phyloP scores from a whole-genome alignment of 2,797 vertebrate genomes.

The Austrolebias charrua region DNA sequence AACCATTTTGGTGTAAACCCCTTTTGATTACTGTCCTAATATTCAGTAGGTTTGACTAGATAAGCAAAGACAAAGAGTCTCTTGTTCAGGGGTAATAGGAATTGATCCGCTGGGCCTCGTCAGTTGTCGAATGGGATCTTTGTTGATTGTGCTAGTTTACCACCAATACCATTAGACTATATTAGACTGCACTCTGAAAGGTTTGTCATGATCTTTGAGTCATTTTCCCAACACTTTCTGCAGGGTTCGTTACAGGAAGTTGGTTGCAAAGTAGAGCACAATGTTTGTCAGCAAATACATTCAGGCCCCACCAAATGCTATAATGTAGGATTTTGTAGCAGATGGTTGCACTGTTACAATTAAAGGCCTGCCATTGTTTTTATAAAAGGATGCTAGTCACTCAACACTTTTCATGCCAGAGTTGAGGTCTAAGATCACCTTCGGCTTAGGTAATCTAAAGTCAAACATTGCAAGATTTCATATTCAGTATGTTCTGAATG shows the following conservation, averaged over 20 bases:
- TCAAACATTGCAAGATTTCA: too few species aligned
- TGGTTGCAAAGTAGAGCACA: not conserved
- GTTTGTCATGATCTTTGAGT: not conserved
- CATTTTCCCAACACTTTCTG: not conserved
- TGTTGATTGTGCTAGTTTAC: not conserved
- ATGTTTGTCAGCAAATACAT: not conserved
- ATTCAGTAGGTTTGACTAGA: not conserved
- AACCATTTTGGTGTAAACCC: not conserved
- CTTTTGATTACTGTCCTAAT: not conserved
- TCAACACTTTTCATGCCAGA: too few species aligned
- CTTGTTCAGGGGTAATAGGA: not conserved
- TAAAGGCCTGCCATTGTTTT: too few species aligned
- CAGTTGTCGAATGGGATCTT: not conserved
- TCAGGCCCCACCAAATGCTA: too few species aligned
- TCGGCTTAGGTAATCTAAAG: too few species aligned
- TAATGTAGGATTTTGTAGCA: too few species aligned
- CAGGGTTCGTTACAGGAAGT: not conserved
- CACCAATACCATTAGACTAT: not conserved
- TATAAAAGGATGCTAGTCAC: too few species aligned
- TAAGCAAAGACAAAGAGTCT: not conserved
- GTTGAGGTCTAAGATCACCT: too few species aligned
- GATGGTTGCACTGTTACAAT: too few species aligned
- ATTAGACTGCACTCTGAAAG: not conserved
- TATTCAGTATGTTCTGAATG: too few species aligned
- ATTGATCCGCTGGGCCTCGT: not conserved